These are phyloP conservation scores for Choloepus didactylus DNA, from an alignment of 2,797 vertebrate species.

Conservation along the genomic window DNA sequence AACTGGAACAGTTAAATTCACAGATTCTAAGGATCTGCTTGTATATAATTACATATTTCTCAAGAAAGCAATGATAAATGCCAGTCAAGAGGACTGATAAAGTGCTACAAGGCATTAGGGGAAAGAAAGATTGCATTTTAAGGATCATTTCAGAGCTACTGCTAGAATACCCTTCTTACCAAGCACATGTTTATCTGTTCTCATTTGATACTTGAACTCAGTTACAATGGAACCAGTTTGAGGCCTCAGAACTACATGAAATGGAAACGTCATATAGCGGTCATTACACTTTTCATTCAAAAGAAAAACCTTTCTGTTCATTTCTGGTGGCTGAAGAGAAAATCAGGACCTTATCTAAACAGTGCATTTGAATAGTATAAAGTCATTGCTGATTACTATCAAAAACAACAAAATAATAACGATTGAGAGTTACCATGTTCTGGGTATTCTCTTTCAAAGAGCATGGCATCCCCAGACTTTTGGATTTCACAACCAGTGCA, in stretches of 20 bases:
- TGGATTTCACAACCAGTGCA: background rate
- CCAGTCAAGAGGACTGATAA: background rate
- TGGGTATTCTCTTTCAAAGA: background rate
- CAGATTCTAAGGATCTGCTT: slow-evolving; percentile 11
- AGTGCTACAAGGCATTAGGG: background rate
- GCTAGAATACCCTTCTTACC: background rate
- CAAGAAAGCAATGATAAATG: slow-evolving; percentile 52
- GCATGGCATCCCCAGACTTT: background rate
- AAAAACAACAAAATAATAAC: background rate
- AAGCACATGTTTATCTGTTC: slow-evolving; percentile 27
- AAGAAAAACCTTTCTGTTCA: background rate
- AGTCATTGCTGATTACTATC: fast-evolving
- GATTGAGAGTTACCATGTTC: fast-evolving
- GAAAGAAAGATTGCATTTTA: background rate
- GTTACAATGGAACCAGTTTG: background rate
- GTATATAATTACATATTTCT: slow-evolving; percentile 36
- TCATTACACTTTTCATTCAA: background rate
- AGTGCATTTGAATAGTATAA: background rate
- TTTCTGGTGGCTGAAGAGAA: background rate
- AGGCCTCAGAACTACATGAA: background rate
- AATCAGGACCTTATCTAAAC: background rate
- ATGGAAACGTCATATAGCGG: background rate
- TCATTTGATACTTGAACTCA: background rate
- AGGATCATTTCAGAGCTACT: background rate
- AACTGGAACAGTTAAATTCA: slow-evolving; percentile 58